Evolutionary conservation across 2,888 invertebrate species (phyloP).

Genomic region (Gortyna flavago): DNA sequence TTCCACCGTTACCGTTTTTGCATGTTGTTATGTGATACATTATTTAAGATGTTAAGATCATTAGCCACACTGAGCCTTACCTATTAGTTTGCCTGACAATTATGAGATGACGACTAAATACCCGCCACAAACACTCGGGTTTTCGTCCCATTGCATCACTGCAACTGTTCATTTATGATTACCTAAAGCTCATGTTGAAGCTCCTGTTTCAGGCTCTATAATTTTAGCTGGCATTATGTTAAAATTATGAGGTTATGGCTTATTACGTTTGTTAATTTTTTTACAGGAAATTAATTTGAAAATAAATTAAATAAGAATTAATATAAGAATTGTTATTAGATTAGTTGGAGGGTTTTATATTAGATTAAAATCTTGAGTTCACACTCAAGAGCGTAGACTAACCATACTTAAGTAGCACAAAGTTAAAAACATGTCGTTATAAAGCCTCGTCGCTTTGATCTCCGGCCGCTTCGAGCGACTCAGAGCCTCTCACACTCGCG

Average conservation of each 20-base stretch:
- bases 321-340: constrained; percentile 88
- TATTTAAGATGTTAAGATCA: constrained; percentile 20
- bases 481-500: background rate
- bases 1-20: constrained; percentile 8
- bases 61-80: background rate
- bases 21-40: constrained; percentile 8
- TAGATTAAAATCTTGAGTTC: constrained; percentile 91
- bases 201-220: constrained; percentile 93
- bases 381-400: background rate
- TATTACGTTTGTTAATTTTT: constrained; percentile 90
- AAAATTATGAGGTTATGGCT: constrained; percentile 93
- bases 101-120: background rate
- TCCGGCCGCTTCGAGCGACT: constrained; percentile 4
- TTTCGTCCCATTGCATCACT: background rate
- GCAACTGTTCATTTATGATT: constrained; percentile 92
- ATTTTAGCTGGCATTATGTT: constrained; percentile 93
- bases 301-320: too few relatives aligned
- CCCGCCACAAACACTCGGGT: background rate
- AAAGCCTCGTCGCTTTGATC: constrained; percentile 17
- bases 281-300: constrained; percentile 84
- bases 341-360: constrained; percentile 91
- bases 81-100: background rate
- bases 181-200: constrained; percentile 94
- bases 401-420: background rate
- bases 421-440: constrained; percentile 3